These are phyloP conservation scores for Amphilophus citrinellus DNA, from an alignment of 2,113 vertebrate species.

Conservation along the genomic window DNA sequence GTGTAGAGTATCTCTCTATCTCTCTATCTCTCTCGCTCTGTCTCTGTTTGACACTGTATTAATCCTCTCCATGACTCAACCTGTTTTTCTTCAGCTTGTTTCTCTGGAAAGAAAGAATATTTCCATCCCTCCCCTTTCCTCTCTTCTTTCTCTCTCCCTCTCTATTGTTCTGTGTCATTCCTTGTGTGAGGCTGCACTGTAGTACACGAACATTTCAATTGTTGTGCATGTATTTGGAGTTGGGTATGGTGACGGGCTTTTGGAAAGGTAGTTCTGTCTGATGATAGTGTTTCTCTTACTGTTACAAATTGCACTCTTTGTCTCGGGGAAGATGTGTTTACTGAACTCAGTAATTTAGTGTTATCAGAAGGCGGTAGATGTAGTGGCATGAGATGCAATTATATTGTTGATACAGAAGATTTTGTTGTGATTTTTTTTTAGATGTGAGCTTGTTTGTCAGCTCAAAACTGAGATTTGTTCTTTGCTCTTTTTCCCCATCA, in stretches of 20 bases:
- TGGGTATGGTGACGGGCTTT: constrained; percentile 54
- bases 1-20: constrained; percentile 18
- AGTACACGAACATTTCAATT: constrained; percentile 11
- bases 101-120: constrained; percentile 66
- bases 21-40: constrained; percentile 2
- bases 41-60: constrained; percentile 32
- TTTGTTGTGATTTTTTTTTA: not conserved
- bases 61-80: constrained; percentile 73
- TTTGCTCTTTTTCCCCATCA: not conserved
- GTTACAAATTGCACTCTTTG: not conserved
- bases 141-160: constrained; percentile 16
- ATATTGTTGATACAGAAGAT: not conserved
- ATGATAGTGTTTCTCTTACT: constrained; percentile 24
- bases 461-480: constrained; percentile 5
- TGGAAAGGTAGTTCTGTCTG: constrained; percentile 55
- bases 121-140: constrained; percentile 70
- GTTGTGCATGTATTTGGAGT: constrained; percentile 42
- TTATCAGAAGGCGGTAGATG: not conserved
- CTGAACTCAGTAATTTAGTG: not conserved
- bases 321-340: not conserved
- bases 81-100: constrained; percentile 71
- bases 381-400: not conserved
- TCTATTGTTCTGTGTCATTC: constrained; percentile 20
- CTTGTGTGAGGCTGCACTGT: constrained; percentile 7
- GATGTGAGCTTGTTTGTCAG: not conserved